A percentile compares a stretch with the other conserved stretches of the same genome.
These are phyloP conservation scores for Cynopterus sphinx DNA, from an alignment of 2,797 vertebrate species.

Conservation along the genomic window DNA sequence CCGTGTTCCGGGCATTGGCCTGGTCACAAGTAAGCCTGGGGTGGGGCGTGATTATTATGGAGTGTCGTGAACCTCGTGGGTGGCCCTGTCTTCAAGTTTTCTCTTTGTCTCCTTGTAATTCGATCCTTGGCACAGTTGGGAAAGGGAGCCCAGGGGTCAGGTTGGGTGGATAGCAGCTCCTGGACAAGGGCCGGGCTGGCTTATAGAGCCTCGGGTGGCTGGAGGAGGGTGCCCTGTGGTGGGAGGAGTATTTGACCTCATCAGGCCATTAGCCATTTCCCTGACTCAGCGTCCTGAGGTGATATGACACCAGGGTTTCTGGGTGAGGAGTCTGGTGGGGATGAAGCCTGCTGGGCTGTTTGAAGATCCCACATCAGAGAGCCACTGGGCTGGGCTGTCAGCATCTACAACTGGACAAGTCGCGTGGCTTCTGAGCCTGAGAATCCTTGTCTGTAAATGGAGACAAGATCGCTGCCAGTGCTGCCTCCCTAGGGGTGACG, in stretches of 20 bases:
- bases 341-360: background rate
- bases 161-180: background rate
- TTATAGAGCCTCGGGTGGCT: background rate
- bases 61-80: accelerated
- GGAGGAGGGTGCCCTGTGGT: background rate
- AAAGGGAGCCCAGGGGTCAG: background rate
- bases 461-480: accelerated
- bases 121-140: background rate
- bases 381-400: background rate
- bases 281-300: background rate
- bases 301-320: accelerated
- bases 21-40: constrained; percentile 92
- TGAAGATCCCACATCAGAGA: background rate
- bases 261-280: background rate
- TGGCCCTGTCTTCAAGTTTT: background rate
- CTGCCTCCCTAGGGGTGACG: background rate
- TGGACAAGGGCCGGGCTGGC: background rate
- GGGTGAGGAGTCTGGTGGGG: background rate
- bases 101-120: background rate
- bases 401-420: too few species aligned
- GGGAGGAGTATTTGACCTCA: background rate
- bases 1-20: constrained; percentile 92
- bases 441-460: background rate
- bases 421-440: background rate
- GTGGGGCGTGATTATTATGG: accelerated